phyloP scores from a whole-genome alignment of 2,113 vertebrate species.

The Morone chrysops region DNA sequence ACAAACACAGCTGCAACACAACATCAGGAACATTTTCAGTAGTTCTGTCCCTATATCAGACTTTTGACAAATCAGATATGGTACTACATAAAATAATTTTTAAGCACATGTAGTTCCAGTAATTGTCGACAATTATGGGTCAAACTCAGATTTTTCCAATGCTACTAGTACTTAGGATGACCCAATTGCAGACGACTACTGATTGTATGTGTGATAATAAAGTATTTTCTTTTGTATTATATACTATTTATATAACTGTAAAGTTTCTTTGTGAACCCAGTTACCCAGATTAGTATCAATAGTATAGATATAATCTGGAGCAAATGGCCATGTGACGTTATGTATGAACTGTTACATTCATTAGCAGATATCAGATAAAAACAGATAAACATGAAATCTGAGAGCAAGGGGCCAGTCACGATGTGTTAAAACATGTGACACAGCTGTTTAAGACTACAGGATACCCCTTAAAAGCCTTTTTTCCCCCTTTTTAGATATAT shows the following conservation, averaged over 20 bases:
- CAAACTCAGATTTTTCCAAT: background rate
- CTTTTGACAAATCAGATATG: background rate
- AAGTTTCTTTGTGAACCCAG: background rate
- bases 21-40: background rate
- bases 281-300: background rate
- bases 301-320: background rate
- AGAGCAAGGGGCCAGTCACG: background rate
- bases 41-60: background rate
- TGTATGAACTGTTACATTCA: background rate
- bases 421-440: conserved; percentile 42
- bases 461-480: background rate
- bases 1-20: background rate
- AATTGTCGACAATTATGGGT: too few relatives aligned
- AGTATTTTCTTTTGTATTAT: too few relatives aligned
- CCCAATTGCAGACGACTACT: too few relatives aligned
- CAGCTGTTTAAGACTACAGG: conserved; percentile 39
- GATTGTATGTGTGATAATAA: too few relatives aligned
- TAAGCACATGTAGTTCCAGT: background rate
- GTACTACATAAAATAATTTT: too few relatives aligned
- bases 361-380: background rate
- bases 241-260: background rate
- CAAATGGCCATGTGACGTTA: background rate
- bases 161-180: background rate
- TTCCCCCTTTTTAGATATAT: conserved; percentile 30
- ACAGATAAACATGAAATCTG: conserved; percentile 4